These are phyloP conservation scores for Athene noctua DNA, from an alignment of 2,113 vertebrate genomes.

Conservation along the genomic window DNA sequence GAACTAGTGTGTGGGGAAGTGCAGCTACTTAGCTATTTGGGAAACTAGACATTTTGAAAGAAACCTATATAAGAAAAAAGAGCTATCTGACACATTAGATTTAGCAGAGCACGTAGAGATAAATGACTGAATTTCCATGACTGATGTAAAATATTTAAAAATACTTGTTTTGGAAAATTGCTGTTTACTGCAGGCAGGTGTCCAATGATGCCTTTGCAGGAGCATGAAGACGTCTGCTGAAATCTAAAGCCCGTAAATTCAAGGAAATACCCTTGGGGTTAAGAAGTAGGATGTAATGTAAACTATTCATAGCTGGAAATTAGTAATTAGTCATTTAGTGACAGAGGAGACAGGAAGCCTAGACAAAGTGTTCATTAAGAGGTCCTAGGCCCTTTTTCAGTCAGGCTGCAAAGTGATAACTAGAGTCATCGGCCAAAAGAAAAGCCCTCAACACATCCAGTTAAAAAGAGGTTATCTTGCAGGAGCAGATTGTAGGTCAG, in stretches of 20 bases:
- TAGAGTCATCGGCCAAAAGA: neutral
- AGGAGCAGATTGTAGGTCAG: neutral
- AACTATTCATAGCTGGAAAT: constrained; percentile 62
- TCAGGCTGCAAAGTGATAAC: neutral
- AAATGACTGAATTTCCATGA: neutral
- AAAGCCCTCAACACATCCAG: neutral
- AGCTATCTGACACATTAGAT: neutral
- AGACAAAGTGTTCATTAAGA: constrained; percentile 14
- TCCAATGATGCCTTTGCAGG: neutral
- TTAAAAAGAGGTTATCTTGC: neutral
- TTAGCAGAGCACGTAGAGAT: neutral
- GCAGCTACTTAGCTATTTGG: neutral
- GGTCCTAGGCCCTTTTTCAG: neutral
- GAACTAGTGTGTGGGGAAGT: neutral
- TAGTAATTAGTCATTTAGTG: constrained; percentile 39
- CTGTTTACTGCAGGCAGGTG: constrained; percentile 5
- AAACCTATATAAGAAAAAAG: neutral
- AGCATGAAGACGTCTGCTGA: neutral
- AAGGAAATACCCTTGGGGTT: constrained; percentile 2
- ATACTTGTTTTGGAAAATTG: neutral
- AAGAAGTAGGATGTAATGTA: constrained; percentile 25
- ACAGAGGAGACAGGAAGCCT: constrained; percentile 39
- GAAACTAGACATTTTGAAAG: neutral
- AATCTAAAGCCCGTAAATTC: neutral
- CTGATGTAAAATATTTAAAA: neutral